phyloP scores from a whole-genome alignment of 2,888 invertebrate species.

The Athalia circularis region DNA sequence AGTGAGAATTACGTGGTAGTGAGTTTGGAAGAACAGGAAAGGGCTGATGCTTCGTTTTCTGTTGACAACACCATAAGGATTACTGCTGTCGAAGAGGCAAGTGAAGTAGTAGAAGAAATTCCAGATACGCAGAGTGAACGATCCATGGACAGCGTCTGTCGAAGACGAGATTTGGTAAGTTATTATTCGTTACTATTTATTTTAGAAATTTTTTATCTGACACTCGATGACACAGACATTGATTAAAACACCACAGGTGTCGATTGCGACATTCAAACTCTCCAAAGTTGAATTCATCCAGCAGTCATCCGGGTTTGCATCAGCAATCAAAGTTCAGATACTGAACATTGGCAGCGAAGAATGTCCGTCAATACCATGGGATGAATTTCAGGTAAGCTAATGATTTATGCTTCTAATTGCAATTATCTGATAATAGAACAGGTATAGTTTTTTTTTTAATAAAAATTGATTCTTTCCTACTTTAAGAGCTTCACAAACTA shows the following conservation, averaged over 20 bases:
- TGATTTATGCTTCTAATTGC: constrained; percentile 37
- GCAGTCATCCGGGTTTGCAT: constrained; percentile 81
- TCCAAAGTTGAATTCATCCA: constrained; percentile 85
- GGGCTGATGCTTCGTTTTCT: constrained; percentile 77
- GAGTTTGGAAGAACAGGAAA: constrained; percentile 78
- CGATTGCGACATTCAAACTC: constrained; percentile 81
- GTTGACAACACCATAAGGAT: constrained; percentile 66
- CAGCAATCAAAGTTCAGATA: constrained; percentile 82
- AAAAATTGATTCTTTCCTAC: constrained; percentile 45
- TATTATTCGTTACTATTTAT: constrained; percentile 4
- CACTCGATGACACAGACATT: too few species aligned
- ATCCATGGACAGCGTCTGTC: constrained; percentile 87
- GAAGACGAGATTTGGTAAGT: constrained; percentile 85
- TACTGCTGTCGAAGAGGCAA: constrained; percentile 84
- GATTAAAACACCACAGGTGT: constrained; percentile 68
- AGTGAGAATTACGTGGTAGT: constrained; percentile 90
- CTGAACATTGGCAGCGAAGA: constrained; percentile 86
- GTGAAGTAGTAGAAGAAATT: constrained; percentile 88
- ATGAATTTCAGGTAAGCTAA: constrained; percentile 90
- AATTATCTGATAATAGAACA: constrained; percentile 44
- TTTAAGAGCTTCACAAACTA: constrained; percentile 45
- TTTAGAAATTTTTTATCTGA: constrained; percentile 50
- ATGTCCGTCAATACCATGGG: constrained; percentile 92
- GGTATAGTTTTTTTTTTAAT: constrained; percentile 41
- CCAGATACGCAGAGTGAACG: constrained; percentile 89